phyloP scores from a whole-genome alignment of 1,140 invertebrate genomes.

The Ridgeia piscesae region DNA sequence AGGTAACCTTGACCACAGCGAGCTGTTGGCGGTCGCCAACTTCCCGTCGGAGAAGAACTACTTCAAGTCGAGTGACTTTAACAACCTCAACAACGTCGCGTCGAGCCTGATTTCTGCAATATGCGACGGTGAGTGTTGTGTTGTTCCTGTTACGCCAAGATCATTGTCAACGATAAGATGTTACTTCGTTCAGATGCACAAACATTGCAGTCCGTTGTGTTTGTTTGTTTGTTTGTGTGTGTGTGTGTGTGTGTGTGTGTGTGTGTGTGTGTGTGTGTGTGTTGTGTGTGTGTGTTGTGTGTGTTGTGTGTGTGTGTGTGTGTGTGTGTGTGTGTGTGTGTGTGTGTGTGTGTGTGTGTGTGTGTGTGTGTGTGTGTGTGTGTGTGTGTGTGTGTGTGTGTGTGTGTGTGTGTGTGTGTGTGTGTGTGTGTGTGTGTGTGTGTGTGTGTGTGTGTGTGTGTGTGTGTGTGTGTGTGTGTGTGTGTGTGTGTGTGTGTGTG shows the following conservation, averaged over 20 bases:
- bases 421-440: neutral
- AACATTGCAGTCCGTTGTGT: neutral
- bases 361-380: neutral
- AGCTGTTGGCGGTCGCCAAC: slow-evolving; percentile 20
- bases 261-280: slow-evolving; percentile 3
- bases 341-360: neutral
- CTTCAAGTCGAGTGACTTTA: slow-evolving; percentile 20
- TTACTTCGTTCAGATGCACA: neutral
- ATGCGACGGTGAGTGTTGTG: slow-evolving; percentile 20
- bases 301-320: neutral
- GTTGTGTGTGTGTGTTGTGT: neutral
- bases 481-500: neutral
- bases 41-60: slow-evolving; percentile 20
- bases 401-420: no score
- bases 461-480: slow-evolving; percentile 3
- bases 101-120: slow-evolving; percentile 15
- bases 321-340: neutral
- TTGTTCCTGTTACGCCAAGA: neutral
- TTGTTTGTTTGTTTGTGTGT: neutral
- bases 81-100: neutral
- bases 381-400: no score
- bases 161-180: neutral
- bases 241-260: slow-evolving; percentile 3
- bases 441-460: slow-evolving; percentile 3
- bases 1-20: neutral